Evolutionary conservation across 2,797 vertebrate species (phyloP).

Genomic region (Gorsachius magnificus): DNA sequence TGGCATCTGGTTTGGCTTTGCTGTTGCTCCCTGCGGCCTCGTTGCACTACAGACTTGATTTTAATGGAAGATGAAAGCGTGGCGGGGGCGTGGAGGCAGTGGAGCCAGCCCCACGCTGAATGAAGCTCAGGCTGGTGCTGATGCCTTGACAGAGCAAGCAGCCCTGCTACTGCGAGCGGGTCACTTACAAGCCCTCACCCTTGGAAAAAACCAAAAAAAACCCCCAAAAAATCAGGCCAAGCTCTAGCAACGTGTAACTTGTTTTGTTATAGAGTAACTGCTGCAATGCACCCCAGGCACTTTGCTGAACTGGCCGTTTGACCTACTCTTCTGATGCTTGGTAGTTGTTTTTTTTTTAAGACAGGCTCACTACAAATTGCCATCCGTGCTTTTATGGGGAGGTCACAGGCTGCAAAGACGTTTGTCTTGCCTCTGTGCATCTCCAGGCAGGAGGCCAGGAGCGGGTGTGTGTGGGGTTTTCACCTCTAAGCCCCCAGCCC

Average conservation of each 20-base stretch:
- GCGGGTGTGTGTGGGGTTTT: no score
- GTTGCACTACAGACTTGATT: neutral
- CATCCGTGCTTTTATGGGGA: neutral
- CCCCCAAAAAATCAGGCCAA: neutral
- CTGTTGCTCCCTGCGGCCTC: neutral
- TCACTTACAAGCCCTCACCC: fast-evolving
- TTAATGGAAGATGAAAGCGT: neutral
- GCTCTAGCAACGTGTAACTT: neutral
- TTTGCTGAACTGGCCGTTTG: neutral
- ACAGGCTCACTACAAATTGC: neutral
- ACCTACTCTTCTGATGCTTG: fast-evolving
- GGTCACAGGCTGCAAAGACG: neutral
- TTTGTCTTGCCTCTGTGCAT: neutral
- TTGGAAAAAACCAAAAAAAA: neutral
- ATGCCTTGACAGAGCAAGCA: neutral
- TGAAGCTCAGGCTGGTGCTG: fast-evolving
- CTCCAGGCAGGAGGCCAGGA: neutral
- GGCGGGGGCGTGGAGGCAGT: fast-evolving
- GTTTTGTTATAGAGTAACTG: neutral
- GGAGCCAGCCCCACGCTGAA: neutral
- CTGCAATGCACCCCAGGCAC: neutral
- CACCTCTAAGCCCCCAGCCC: neutral
- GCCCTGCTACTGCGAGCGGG: fast-evolving
- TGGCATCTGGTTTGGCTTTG: neutral
- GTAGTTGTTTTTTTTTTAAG: neutral